phyloP scores from a whole-genome alignment of 2,888 invertebrate genomes.

The Anticlea derivata region DNA sequence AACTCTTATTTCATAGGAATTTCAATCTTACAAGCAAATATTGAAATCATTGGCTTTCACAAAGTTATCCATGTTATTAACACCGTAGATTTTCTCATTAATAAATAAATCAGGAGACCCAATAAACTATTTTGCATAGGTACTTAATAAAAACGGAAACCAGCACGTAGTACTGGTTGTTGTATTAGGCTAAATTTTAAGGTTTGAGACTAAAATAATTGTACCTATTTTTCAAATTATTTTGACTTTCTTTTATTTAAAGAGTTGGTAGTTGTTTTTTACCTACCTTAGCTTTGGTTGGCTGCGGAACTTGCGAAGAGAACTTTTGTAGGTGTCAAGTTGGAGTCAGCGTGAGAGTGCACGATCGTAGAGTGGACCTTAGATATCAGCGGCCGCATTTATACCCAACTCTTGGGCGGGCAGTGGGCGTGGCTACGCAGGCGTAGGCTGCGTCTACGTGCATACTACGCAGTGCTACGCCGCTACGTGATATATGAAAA shows the following conservation, averaged over 20 bases:
- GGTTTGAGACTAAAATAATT: too few relatives aligned
- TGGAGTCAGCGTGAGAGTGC: conserved; percentile 58
- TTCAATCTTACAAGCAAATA: too few relatives aligned
- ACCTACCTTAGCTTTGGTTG: conserved; percentile 47
- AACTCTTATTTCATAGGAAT: too few relatives aligned
- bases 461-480: conserved; percentile 15
- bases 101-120: too few relatives aligned
- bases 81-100: too few relatives aligned
- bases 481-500: neutral
- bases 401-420: conserved; percentile 68
- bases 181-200: too few relatives aligned
- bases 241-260: neutral
- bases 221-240: too few relatives aligned
- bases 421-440: conserved; percentile 72
- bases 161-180: too few relatives aligned
- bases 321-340: conserved; percentile 26
- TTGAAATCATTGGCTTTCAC: too few relatives aligned
- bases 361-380: conserved; percentile 58
- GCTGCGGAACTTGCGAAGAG: conserved; percentile 44
- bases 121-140: too few relatives aligned
- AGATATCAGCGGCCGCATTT: conserved; percentile 54
- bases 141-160: too few relatives aligned
- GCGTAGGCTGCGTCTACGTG: conserved; percentile 51
- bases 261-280: neutral
- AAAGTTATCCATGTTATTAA: too few relatives aligned